phyloP scores from a whole-genome alignment of 2,888 invertebrate species.

The Cerastis rubricosa region DNA sequence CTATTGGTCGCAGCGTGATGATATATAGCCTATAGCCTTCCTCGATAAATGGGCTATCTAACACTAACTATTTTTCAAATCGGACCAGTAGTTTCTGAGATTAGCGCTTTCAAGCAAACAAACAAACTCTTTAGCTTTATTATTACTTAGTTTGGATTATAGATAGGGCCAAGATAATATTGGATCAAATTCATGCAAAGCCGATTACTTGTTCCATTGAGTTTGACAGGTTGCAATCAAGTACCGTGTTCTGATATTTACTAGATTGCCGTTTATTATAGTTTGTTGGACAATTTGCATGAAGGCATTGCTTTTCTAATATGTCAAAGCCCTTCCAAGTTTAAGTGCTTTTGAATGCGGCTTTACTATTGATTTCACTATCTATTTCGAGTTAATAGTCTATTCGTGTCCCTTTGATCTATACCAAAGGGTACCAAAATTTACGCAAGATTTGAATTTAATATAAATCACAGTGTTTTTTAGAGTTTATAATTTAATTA shows the following conservation, averaged over 20 bases:
- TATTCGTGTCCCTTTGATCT: not conserved
- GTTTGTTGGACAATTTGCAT: slow-evolving; percentile 36
- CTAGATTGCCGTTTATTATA: slow-evolving; percentile 55
- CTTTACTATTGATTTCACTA: not conserved
- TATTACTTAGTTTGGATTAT: too few species aligned
- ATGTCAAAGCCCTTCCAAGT: slow-evolving; percentile 13
- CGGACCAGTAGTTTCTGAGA: too few species aligned
- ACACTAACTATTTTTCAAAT: too few species aligned
- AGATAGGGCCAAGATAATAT: slow-evolving; percentile 50
- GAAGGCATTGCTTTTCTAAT: slow-evolving; percentile 29
- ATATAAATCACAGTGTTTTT: not conserved
- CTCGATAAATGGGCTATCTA: too few species aligned
- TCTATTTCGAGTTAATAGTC: not conserved
- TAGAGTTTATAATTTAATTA: not conserved
- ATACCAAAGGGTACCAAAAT: not conserved
- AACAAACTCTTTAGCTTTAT: too few species aligned
- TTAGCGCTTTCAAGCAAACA: too few species aligned
- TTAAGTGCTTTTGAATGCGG: slow-evolving; percentile 1
- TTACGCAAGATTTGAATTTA: not conserved
- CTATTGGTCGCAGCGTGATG: too few species aligned
- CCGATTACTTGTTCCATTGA: slow-evolving; percentile 35
- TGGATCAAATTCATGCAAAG: slow-evolving; percentile 54
- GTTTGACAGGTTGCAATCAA: slow-evolving; percentile 65
- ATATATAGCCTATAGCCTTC: too few species aligned
- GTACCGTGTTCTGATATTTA: slow-evolving; percentile 47